phyloP scores from a whole-genome alignment of 2,113 vertebrate genomes.

The Nycticebus coucang region DNA sequence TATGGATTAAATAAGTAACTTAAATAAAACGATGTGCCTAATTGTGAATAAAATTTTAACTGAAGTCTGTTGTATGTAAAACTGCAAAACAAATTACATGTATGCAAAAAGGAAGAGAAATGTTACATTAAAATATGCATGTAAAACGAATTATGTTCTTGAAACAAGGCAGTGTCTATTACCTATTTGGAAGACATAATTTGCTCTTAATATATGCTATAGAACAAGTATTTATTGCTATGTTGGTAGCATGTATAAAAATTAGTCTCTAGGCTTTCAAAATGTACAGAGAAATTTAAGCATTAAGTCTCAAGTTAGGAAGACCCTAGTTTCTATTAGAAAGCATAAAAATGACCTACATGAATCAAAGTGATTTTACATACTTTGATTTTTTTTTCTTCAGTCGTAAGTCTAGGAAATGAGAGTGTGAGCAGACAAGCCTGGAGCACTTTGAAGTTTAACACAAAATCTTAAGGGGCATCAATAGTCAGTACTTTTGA shows the following conservation, averaged over 20 bases:
- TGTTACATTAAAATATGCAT: constrained; percentile 32
- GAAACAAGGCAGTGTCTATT: constrained; percentile 19
- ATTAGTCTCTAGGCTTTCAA: constrained; percentile 27
- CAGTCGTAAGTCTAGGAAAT: background rate
- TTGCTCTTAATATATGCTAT: constrained; percentile 58
- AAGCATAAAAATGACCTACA: background rate
- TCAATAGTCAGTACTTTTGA: background rate
- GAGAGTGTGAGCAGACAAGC: background rate
- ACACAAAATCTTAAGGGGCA: background rate
- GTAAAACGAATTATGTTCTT: constrained; percentile 63
- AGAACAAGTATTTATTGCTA: constrained; percentile 18
- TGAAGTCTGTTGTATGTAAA: constrained; percentile 53
- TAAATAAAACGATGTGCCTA: constrained; percentile 62
- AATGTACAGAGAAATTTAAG: background rate
- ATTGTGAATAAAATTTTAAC: constrained; percentile 75
- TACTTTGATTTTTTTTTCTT: background rate
- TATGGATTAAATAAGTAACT: constrained; percentile 63
- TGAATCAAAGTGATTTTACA: background rate
- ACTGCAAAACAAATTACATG: constrained; percentile 15
- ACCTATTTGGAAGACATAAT: constrained; percentile 46
- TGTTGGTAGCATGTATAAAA: background rate
- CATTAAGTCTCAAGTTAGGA: background rate
- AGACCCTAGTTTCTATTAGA: constrained; percentile 28
- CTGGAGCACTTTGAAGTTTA: background rate
- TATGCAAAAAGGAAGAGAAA: constrained; percentile 40